phyloP scores from a whole-genome alignment of 1,140 invertebrate species.

The Pantala flavescens region DNA sequence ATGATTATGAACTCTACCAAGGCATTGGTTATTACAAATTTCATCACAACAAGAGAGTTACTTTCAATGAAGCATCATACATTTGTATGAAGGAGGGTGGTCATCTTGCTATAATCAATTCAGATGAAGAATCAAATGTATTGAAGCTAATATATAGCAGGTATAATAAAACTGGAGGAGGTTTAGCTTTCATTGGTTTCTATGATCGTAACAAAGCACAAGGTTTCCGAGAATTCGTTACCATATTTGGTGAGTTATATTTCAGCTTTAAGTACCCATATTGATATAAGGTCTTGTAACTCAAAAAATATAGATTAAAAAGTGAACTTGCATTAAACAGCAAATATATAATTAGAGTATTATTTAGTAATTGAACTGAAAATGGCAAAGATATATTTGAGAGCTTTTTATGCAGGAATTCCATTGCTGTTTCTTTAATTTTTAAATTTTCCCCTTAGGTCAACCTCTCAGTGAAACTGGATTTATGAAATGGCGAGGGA shows the following conservation, averaged over 20 bases:
- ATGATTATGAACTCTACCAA: constrained; percentile 18
- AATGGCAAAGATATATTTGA: not conserved
- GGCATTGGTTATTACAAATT: constrained; percentile 31
- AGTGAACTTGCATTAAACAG: not conserved
- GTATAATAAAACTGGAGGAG: not conserved
- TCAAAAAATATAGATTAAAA: not conserved
- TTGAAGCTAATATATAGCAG: not conserved
- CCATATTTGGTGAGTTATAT: not conserved
- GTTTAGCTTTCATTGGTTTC: constrained; percentile 31
- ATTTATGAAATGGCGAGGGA: not conserved
- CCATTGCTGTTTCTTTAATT: not conserved
- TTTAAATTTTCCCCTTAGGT: not conserved
- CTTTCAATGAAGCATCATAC: constrained; percentile 13
- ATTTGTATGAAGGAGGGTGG: constrained; percentile 20
- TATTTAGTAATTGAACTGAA: not conserved
- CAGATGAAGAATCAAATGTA: constrained; percentile 13
- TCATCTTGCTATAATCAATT: constrained; percentile 21
- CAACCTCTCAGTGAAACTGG: not conserved
- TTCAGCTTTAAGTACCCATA: not conserved
- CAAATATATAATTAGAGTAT: not conserved
- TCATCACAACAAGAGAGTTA: constrained; percentile 22
- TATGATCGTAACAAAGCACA: constrained; percentile 28
- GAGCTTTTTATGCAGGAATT: not conserved
- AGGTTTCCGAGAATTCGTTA: constrained; percentile 27
- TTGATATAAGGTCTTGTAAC: not conserved